Conservation (phyloP, 2,797 vertebrate species). For the Muscicapa comitata region DNA sequence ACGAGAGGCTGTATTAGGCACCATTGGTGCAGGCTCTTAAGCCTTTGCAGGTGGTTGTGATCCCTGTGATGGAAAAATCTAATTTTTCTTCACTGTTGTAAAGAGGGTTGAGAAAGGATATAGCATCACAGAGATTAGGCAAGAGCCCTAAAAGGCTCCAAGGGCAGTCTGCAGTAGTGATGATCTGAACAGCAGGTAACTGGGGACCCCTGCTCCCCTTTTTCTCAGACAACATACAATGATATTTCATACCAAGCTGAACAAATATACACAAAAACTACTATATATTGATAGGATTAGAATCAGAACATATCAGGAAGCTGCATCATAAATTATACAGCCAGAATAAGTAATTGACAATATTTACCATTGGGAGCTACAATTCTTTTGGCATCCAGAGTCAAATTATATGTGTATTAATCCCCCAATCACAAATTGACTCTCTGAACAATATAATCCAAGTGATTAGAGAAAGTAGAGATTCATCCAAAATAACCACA, state of each 20-base stretch:
- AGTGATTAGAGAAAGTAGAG: conserved; percentile 58
- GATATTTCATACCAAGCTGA: neutral
- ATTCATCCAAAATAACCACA: conserved; percentile 68
- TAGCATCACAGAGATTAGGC: conserved; percentile 24
- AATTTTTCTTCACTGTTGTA: conserved; percentile 49
- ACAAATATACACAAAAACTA: conserved; percentile 15
- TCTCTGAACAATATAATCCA: conserved; percentile 53
- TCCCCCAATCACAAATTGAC: conserved; percentile 42
- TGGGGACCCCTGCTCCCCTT: neutral
- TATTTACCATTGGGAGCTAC: conserved; percentile 42
- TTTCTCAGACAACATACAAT: neutral
- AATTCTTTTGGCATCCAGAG: conserved; percentile 57
- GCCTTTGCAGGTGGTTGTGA: conserved; percentile 57
- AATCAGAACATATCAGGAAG: conserved; percentile 13
- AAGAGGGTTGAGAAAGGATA: conserved; percentile 45
- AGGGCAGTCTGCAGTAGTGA: neutral
- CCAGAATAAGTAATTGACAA: conserved; percentile 23
- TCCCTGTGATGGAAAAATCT: conserved; percentile 35
- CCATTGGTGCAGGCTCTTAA: conserved; percentile 36
- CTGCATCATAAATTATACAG: neutral
- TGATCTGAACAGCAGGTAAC: conserved; percentile 3
- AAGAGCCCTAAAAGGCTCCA: conserved; percentile 14
- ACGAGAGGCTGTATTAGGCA: conserved; percentile 21
- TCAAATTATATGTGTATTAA: conserved; percentile 60
- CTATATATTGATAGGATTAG: conserved; percentile 18